These are phyloP conservation scores for Spodoptera littoralis DNA, from an alignment of 2,888 invertebrate genomes.

Conservation along the genomic window DNA sequence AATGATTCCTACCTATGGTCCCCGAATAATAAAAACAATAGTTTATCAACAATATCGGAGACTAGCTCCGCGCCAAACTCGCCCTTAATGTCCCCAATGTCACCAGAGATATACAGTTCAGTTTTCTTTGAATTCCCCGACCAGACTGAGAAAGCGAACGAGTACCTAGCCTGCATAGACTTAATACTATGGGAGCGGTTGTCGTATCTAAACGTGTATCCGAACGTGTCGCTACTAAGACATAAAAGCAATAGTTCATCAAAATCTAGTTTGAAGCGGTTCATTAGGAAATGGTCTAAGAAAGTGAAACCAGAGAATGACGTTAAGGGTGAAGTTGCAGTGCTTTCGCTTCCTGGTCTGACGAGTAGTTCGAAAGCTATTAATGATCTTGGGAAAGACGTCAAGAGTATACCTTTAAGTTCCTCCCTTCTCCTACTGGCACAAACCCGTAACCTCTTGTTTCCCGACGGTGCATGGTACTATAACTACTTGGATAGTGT, in stretches of 20 bases:
- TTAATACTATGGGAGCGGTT: conserved; percentile 83
- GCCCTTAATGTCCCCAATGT: conserved; percentile 62
- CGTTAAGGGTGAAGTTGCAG: conserved; percentile 74
- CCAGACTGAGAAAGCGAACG: conserved; percentile 65
- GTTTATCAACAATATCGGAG: conserved; percentile 80
- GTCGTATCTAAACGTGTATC: conserved; percentile 73
- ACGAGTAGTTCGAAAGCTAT: conserved; percentile 74
- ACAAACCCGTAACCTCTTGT: conserved; percentile 77
- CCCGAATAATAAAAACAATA: conserved; percentile 60
- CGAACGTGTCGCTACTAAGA: conserved; percentile 75
- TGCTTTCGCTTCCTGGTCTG: conserved; percentile 77
- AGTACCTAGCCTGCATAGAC: conserved; percentile 76
- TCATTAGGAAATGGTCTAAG: conserved; percentile 71
- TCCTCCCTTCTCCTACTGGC: conserved; percentile 79
- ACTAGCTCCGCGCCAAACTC: conserved; percentile 68
- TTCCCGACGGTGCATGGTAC: conserved; percentile 84
- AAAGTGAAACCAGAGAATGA: conserved; percentile 69
- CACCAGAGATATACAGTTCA: conserved; percentile 80
- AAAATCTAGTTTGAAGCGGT: conserved; percentile 71
- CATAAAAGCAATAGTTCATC: conserved; percentile 70
- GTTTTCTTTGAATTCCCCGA: conserved; percentile 81
- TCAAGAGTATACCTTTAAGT: conserved; percentile 76
- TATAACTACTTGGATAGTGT: conserved; percentile 85
- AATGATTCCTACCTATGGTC: conserved; percentile 81
- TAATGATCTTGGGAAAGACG: conserved; percentile 78